phyloP scores from a whole-genome alignment of 2,113 vertebrate genomes.

The Pyrgilauda ruficollis region DNA sequence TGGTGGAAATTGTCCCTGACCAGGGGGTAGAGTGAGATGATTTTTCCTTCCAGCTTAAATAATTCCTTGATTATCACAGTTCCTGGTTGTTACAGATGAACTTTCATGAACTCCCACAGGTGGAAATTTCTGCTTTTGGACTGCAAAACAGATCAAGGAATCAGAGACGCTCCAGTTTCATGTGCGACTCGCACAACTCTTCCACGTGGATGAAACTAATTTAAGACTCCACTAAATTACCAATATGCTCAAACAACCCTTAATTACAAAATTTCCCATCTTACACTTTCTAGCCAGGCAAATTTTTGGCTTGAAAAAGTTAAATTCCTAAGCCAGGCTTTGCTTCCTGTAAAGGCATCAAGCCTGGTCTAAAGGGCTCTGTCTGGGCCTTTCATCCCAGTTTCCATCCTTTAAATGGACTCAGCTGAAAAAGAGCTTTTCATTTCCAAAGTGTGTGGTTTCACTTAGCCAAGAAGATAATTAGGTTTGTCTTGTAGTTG shows the following conservation, averaged over 20 bases:
- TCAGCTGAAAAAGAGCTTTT: not conserved
- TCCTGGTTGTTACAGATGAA: not conserved
- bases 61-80: not conserved
- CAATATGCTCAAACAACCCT: not conserved
- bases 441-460: not conserved
- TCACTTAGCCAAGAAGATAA: not conserved
- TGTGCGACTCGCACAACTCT: not conserved
- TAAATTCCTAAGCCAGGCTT: not conserved
- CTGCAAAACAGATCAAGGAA: not conserved
- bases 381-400: not conserved
- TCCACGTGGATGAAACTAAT: not conserved
- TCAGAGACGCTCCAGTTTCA: not conserved
- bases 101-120: not conserved
- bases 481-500: not conserved
- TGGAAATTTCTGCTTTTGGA: not conserved
- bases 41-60: not conserved
- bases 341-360: not conserved
- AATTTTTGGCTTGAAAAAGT: not conserved
- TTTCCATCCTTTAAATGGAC: not conserved
- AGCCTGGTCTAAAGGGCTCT: not conserved
- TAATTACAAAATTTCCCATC: not conserved
- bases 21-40: not conserved
- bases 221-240: not conserved
- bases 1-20: not conserved
- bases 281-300: not conserved